phyloP scores from a whole-genome alignment of 1,140 invertebrate genomes.

The Caenorhabditis brenneri region DNA sequence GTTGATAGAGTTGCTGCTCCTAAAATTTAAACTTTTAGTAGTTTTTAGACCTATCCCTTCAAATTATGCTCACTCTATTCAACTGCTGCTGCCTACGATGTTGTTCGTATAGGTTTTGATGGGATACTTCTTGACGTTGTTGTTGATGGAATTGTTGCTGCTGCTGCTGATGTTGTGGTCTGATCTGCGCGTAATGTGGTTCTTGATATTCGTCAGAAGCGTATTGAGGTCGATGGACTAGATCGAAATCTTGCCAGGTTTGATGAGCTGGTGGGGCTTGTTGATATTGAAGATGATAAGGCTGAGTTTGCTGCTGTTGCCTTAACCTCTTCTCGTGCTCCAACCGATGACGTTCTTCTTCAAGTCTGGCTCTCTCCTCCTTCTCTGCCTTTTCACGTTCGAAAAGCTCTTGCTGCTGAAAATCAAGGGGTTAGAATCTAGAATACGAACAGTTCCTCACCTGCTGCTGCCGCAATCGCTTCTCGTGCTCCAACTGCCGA shows the following conservation, averaged over 20 bases:
- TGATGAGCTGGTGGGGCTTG: conserved; percentile 42
- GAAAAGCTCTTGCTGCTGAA: conserved; percentile 34
- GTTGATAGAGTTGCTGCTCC: conserved; percentile 51
- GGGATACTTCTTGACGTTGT: conserved; percentile 9
- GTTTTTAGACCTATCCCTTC: neutral
- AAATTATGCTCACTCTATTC: neutral
- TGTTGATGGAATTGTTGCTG: conserved; percentile 48
- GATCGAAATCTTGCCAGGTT: neutral
- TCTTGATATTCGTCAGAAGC: conserved; percentile 37
- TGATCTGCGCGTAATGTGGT: conserved; percentile 45
- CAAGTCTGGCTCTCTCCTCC: conserved; percentile 31
- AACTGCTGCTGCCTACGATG: conserved; percentile 52
- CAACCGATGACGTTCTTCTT: conserved; percentile 25
- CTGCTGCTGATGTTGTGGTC: conserved; percentile 40
- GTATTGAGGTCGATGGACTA: conserved; percentile 40
- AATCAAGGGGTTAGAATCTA: neutral
- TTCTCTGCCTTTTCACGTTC: conserved; percentile 38
- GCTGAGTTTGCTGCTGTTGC: conserved; percentile 43
- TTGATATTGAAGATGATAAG: conserved; percentile 50
- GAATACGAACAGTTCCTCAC: neutral
- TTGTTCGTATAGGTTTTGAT: conserved; percentile 58
- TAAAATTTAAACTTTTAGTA: conserved; percentile 30
- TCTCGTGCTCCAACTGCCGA: conserved; percentile 41
- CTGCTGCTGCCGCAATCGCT: conserved; percentile 40
- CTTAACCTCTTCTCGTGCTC: conserved; percentile 33